Evolutionary conservation across 2,888 invertebrate genomes (phyloP).

Genomic region (Notodonta dromedarius): DNA sequence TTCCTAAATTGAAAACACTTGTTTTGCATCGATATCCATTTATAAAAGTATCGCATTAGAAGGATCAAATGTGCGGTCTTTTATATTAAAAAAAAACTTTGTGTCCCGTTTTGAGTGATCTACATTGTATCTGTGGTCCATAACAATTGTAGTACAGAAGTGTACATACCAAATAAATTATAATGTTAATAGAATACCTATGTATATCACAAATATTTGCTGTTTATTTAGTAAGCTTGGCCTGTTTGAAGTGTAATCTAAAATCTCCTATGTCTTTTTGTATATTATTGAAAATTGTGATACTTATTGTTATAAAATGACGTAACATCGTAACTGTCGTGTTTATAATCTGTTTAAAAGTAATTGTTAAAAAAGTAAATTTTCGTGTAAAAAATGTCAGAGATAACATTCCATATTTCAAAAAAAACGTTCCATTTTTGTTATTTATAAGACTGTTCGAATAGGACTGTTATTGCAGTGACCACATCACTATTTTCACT

Average conservation of each 20-base stretch:
- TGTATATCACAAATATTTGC: constrained; percentile 67
- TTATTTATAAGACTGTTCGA: constrained; percentile 37
- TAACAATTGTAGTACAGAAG: constrained; percentile 51
- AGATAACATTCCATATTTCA: constrained; percentile 23
- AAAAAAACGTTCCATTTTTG: constrained; percentile 31
- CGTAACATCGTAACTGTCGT: constrained; percentile 67
- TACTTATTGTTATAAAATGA: constrained; percentile 76
- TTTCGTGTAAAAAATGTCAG: constrained; percentile 16
- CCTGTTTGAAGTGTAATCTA: constrained; percentile 78
- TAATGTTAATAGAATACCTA: constrained; percentile 56
- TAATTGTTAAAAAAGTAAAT: constrained; percentile 51
- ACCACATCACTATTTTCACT: constrained; percentile 20
- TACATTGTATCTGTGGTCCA: constrained; percentile 64
- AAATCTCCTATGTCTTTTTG: constrained; percentile 77
- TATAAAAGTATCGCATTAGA: constrained; percentile 37
- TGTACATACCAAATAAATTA: constrained; percentile 64
- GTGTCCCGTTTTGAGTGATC: constrained; percentile 67
- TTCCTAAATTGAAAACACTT: background rate
- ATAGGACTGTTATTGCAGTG: constrained; percentile 30
- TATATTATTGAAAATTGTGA: constrained; percentile 84
- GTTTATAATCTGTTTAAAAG: constrained; percentile 60
- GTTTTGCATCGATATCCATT: background rate
- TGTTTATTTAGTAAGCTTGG: constrained; percentile 79
- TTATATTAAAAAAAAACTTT: constrained; percentile 50
- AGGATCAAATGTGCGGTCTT: constrained; percentile 46